Evolutionary conservation across 2,888 invertebrate species (phyloP), one percentile per base, ranked within the genome.

Genomic region (Perithous albicinctus): DNA sequence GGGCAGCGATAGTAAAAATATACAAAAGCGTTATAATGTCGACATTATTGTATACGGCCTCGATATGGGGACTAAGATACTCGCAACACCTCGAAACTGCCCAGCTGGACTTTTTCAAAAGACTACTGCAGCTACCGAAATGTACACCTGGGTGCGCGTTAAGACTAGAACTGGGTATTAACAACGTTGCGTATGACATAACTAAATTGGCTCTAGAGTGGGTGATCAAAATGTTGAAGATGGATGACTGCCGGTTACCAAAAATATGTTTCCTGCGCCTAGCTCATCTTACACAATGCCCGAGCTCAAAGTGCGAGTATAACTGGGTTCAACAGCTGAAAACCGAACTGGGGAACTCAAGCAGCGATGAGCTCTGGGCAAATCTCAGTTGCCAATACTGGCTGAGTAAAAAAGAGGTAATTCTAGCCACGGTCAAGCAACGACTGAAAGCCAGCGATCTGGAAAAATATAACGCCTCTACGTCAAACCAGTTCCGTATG

Each of bases 81-180:
- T 29, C 26, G 6, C 7, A 7, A 1, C 23, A 29, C 1, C 15
- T 64, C 1, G 64, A 63, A 1, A 26, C 2, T 3, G 35, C 61
- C 1, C 64, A 43, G 15, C 15, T 64, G 4, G 64, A 46, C 20
- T 64, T 64, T 15, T 64, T 64, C 15, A 64, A 64, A 46, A 26
- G 64, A 2, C 43, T 64, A 2, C 29, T 64, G 1, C 64, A 46
- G 1, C 12, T 64, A 15, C 64, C 64, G 15, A 64, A 64, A 26
- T 8, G 41, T 15, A 64, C 64, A 1, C 43, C 64, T 1, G 29
- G 46, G 0, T 29, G 26, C 26, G 23, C 64, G 7, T 15, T 64
- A 2, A 12, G 64, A 23, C 64, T 64, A 1, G 64, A 64, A n/a
- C 26, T 64, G 15, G 46, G 64, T 6, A 46, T 64, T 15, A 23